Evolutionary conservation across 2,888 invertebrate species (phyloP).

Genomic region (Caenorhabditis angaria): DNA sequence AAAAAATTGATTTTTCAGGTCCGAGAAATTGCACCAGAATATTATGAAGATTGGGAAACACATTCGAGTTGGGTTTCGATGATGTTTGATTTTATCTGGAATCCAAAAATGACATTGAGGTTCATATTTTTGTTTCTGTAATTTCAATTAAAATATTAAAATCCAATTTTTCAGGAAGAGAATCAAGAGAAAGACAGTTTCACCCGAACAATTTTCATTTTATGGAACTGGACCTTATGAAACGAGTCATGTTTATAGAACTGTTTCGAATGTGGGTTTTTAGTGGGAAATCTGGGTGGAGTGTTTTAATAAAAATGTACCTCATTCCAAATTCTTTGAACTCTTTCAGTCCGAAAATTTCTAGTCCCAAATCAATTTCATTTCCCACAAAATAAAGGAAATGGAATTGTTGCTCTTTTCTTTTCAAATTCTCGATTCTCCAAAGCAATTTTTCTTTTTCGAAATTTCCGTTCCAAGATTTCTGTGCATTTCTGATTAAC

Average conservation of each 20-base stretch:
- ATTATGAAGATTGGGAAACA: constrained; percentile 90
- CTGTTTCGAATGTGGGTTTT: constrained; percentile 49
- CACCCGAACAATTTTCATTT: constrained; percentile 65
- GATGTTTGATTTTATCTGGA: constrained; percentile 90
- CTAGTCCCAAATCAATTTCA: no score
- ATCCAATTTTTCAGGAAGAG: constrained; percentile 46
- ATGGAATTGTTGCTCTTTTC: no score
- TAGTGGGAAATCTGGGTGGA: no score
- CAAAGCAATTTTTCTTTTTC: no score
- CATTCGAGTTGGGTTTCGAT: constrained; percentile 92
- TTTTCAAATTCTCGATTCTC: no score
- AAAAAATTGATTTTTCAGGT: constrained; percentile 78
- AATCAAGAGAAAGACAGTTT: constrained; percentile 68
- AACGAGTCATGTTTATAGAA: constrained; percentile 61
- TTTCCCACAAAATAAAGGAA: no score
- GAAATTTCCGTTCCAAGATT: background rate
- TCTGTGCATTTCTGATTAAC: background rate
- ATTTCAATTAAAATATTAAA: constrained; percentile 77
- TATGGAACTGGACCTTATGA: constrained; percentile 67
- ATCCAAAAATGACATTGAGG: constrained; percentile 94
- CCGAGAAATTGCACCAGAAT: constrained; percentile 90
- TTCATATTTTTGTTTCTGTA: no score
- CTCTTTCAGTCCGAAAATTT: no score
- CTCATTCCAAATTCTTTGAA: no score
- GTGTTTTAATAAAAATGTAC: no score